A percentile compares a stretch with the other conserved stretches of the same genome.
phyloP scores from a whole-genome alignment of 2,113 vertebrate genomes.

The Romanogobio albipinnatus region DNA sequence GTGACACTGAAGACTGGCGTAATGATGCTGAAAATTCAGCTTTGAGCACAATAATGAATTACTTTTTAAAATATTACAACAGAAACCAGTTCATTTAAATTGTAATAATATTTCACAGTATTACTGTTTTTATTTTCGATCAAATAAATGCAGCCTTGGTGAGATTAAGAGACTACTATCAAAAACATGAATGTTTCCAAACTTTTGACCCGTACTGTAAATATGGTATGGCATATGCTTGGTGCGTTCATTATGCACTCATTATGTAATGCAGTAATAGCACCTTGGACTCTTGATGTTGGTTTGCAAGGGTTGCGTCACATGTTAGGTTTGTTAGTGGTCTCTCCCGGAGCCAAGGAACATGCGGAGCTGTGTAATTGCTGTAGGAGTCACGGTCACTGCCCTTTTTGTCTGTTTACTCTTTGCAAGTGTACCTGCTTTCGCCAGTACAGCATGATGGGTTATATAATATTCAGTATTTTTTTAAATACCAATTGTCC shows the following conservation, averaged over 20 bases:
- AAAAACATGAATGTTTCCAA: too few relatives aligned
- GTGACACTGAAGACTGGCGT: too few relatives aligned
- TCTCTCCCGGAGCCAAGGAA: conserved; percentile 32
- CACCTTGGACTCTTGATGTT: conserved; percentile 71
- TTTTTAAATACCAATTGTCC: background rate
- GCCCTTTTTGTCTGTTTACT: conserved; percentile 46
- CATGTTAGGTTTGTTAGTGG: conserved; percentile 52
- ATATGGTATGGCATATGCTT: background rate
- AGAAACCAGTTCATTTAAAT: too few relatives aligned
- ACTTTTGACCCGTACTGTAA: background rate
- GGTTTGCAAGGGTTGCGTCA: conserved; percentile 67
- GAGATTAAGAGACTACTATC: too few relatives aligned
- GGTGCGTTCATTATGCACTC: background rate
- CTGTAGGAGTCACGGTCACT: conserved; percentile 51
- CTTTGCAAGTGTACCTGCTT: conserved; percentile 23
- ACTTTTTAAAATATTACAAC: too few relatives aligned
- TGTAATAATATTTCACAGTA: too few relatives aligned
- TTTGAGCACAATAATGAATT: too few relatives aligned
- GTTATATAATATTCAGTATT: background rate
- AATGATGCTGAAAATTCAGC: too few relatives aligned
- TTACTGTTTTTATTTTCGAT: too few relatives aligned
- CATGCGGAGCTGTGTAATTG: conserved; percentile 62
- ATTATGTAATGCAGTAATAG: conserved; percentile 68
- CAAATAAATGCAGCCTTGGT: too few relatives aligned
- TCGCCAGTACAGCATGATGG: background rate